Evolutionary conservation across 1,140 invertebrate species (phyloP), one percentile per base, ranked within the genome.

Genomic region (Hestina assimilis): DNA sequence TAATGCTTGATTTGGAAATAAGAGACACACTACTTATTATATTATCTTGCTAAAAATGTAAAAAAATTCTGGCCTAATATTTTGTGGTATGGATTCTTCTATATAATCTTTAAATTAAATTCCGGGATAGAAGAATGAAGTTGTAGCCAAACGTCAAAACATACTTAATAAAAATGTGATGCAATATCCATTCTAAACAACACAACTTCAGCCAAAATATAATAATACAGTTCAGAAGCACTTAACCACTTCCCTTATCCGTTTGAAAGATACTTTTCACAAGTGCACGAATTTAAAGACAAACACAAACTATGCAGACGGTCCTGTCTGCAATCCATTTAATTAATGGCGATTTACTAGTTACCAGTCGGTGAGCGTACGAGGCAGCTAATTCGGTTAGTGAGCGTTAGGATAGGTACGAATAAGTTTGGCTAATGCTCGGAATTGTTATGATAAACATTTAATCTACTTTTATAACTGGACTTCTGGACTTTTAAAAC

Each of bases 301-400:
- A 60, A 64, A 70, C 64, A 61, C 33, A 42, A 70, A 70, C 60
- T 67, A 66, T 66, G 67, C 67, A 70, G 67, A 70, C 67, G 58
- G 57, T 29, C 40, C 29, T 41, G 60, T 41, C 59, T 59, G 50
- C 46, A 33, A 47, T 63, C 63, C 64, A 47, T 67, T 69, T 66
- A 66, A 69, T 69, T 69, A 69, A 66, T 66, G 59, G 43, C 55
- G 57, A 54, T 66, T 59, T 62, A 63, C 45, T 46, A 55, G 56
- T 62, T 61, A 41, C 20, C 24, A 46, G 42, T 59, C 29, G 38
- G 24, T 45, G 57, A 51, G 28, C 38, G 35, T 38, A n/a, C 29
- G 28, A 14, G 19, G 20, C 11, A 24, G 50, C 50, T 56, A 56
- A 56, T 46, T 56, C 43, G 38, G 42, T 59, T 47, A 60, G 20